These are phyloP conservation scores for Sericinus montela DNA, from an alignment of 2,888 invertebrate species.

Conservation along the genomic window DNA sequence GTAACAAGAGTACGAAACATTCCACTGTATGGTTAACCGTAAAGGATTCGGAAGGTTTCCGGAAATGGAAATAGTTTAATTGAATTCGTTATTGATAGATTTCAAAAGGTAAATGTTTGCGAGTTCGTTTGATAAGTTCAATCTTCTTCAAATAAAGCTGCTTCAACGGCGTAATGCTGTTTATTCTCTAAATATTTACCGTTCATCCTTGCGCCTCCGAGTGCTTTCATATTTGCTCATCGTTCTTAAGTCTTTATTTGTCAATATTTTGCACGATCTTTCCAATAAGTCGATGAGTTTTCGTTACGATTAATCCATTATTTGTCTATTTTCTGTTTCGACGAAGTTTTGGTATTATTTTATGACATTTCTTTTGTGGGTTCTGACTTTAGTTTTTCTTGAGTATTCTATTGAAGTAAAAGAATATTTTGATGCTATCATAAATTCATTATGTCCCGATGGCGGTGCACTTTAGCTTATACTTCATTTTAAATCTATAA, in stretches of 20 bases:
- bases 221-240: slow-evolving; percentile 14
- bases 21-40: too few relatives aligned
- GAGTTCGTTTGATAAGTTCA: slow-evolving; percentile 10
- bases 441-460: too few relatives aligned
- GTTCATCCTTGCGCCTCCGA: slow-evolving; percentile 9
- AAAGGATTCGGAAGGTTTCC: background rate
- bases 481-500: slow-evolving; percentile 12
- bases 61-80: background rate
- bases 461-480: background rate
- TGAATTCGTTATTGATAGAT: slow-evolving; percentile 2
- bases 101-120: background rate
- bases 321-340: too few relatives aligned
- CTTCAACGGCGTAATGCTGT: slow-evolving; percentile 3
- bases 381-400: too few relatives aligned
- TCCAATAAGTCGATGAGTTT: background rate
- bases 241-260: slow-evolving; percentile 17
- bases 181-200: slow-evolving; percentile 15
- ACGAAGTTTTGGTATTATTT: too few relatives aligned
- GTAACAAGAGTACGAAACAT: too few relatives aligned
- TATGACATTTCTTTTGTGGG: too few relatives aligned
- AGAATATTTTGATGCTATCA: too few relatives aligned
- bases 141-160: slow-evolving; percentile 6
- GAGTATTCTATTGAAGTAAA: too few relatives aligned
- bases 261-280: slow-evolving; percentile 8
- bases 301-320: background rate